Base-by-base conservation (phyloP, 2,113 vertebrate genomes). In the Mesocricetus auratus region DNA sequence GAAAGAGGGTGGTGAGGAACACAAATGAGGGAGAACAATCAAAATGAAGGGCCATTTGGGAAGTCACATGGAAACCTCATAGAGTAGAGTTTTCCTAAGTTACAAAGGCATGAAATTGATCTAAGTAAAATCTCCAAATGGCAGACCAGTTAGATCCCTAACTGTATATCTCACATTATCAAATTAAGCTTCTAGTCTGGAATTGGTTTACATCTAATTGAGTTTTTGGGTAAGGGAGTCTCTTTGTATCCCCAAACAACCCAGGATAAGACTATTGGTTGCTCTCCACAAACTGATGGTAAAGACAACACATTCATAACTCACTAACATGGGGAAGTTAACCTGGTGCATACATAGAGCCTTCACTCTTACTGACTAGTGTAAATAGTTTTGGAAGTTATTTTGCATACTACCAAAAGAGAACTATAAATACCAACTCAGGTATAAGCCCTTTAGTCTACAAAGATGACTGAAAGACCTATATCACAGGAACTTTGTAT, bases 1-100 rank as follows among this genome's bases (percentile, higher is more conserved):
- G 1, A 2, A 29, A 9, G 22, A 42, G 0, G n/a, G 4, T 29
- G 29, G n/a, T 24, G 1, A 60, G 12, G 36, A 36, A 60, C 36
- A 60, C 11, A 39, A 58, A 17, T 26, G 22, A 26, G 29, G 47
- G 53, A 79, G 56, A 62, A 9, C n/a, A 42, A n/a, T 7, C 60
- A 29, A 29, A 42, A 42, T 12, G 39, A 62, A 62, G 24, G 3
- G 24, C 24, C 36, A 83, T 17, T 60, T 82, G 12, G 26, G 6
- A 24, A n/a, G 5, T 39, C 56, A 17, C 62, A 42, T 62, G 56
- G 5, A 83, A 62, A 83, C 12, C 21, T n/a, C 24, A 8, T 4
- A 15, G 12, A 82, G 36, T 60, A 39, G 36, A 60, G 39, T 21
- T 60, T 82, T 82, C 12, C 19, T 81, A 81, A 56, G 36, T 17